These are phyloP conservation scores for Pelvicachromis taeniatus DNA, from an alignment of 2,113 vertebrate genomes.

Conservation along the genomic window DNA sequence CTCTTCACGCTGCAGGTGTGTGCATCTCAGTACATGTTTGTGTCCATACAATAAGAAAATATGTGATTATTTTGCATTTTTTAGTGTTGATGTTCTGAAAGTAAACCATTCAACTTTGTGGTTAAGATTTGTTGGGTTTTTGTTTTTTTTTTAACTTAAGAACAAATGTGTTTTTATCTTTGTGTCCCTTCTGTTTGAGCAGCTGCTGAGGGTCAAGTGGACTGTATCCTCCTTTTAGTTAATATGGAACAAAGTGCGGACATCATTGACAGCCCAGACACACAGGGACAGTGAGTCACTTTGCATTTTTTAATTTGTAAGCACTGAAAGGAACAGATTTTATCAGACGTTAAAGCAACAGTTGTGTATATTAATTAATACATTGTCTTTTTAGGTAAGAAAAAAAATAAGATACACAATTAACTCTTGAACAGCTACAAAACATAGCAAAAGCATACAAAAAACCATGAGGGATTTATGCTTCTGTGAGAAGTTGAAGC, in stretches of 20 bases:
- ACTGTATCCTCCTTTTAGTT: conserved; percentile 90
- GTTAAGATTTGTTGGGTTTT: background rate
- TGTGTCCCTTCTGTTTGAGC: background rate
- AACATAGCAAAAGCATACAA: background rate
- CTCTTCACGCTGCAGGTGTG: conserved; percentile 87
- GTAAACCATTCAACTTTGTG: background rate
- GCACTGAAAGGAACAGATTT: background rate
- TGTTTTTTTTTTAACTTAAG: background rate
- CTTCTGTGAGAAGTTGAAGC: background rate
- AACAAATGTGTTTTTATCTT: background rate
- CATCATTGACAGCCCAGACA: conserved; percentile 85
- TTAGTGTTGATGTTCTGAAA: background rate
- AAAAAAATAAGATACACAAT: background rate
- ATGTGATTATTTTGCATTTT: background rate
- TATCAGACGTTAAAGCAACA: background rate
- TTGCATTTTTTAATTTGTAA: background rate
- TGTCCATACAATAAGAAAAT: background rate
- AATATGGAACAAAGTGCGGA: conserved; percentile 83
- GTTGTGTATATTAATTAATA: background rate
- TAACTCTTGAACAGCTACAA: background rate
- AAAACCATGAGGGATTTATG: background rate
- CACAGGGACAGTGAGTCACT: conserved; percentile 86
- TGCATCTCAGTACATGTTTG: background rate
- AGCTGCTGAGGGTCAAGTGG: conserved; percentile 90
- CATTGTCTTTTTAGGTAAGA: background rate